Evolutionary conservation across 2,888 invertebrate species (phyloP), one percentile per base, ranked within the genome.

Genomic region (Trissonchulus sp.): DNA sequence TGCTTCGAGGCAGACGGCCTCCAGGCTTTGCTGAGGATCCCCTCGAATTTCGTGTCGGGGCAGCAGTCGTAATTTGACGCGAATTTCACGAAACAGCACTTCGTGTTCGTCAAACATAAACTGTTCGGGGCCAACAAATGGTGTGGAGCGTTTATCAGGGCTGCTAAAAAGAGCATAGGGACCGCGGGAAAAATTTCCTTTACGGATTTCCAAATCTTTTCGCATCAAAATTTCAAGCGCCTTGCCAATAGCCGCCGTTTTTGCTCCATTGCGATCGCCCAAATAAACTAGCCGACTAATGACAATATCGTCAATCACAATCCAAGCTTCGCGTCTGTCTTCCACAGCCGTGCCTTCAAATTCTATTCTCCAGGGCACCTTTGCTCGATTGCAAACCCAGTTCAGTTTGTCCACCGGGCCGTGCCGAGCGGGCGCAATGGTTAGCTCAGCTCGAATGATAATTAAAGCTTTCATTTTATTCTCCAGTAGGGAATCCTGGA

Each of bases 381-480:
- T 73, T 1, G 62, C 62, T 63, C 76, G 76, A 69, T 74, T 74
- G 65, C 69, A 62, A 3, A 63, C 71, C 28, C n/a, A 60, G 62
- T 76, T 76, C 63, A 76, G 2, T 15, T 48, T 65, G 35, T 68
- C 73, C 34, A 73, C n/a, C 3, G 76, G 76, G 3, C 34, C 30
- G 34, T 38, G 69, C 1, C 30, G 28, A 3, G 28, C 2, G n/a
- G 73, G 76, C 68, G 68, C 68, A n/a, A 74, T 37, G 15, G 15
- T 60, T 37, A 76, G 63, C 69, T 76, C 36, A 23, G 76, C 76
- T 30, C 68, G 63, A 2, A 68, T 8, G 35, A 48, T 31, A 2
- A 36, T 35, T 60, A 76, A 33, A 3, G 31, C n/a, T 34, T 48
- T 30, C 60, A 72, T 2, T 37, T 72, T 72, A 8, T 23, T 23